phyloP scores from a whole-genome alignment of 2,797 vertebrate genomes.

The Denticeps clupeoides region DNA sequence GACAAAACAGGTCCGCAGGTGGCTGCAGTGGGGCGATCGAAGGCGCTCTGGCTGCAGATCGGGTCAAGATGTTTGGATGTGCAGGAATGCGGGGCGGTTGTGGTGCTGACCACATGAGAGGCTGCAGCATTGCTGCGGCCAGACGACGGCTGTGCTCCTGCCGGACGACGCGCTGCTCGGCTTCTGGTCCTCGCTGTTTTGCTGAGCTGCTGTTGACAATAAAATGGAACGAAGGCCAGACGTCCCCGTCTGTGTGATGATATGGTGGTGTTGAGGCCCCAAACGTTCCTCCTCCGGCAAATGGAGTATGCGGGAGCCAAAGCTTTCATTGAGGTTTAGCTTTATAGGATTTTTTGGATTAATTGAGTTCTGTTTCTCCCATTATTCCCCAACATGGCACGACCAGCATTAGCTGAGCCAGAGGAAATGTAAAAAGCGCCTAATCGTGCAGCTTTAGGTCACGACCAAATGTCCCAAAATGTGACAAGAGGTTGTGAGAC shows the following conservation, averaged over 20 bases:
- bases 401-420: slow-evolving; percentile 31
- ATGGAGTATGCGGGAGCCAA: neutral
- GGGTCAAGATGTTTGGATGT: slow-evolving; percentile 69
- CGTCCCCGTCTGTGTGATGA: neutral
- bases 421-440: slow-evolving; percentile 31
- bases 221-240: slow-evolving; percentile 25
- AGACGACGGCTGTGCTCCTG: slow-evolving; percentile 51
- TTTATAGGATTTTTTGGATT: slow-evolving; percentile 41
- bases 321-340: slow-evolving; percentile 23
- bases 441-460: too few relatives aligned
- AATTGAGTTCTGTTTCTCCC: slow-evolving; percentile 38
- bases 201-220: slow-evolving; percentile 47
- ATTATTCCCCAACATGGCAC: slow-evolving; percentile 33
- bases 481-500: too few relatives aligned
- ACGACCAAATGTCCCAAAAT: too few relatives aligned
- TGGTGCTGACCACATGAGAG: slow-evolving; percentile 58
- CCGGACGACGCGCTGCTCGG: slow-evolving; percentile 19
- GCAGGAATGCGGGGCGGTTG: slow-evolving; percentile 60
- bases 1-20: slow-evolving; percentile 60
- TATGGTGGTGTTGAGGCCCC: too few relatives aligned
- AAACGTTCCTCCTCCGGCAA: too few relatives aligned
- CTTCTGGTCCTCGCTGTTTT: slow-evolving; percentile 41
- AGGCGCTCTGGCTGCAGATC: slow-evolving; percentile 58
- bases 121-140: slow-evolving; percentile 59
- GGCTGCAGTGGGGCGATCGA: slow-evolving; percentile 61